These are phyloP conservation scores for Ochotona princeps DNA, from an alignment of 2,113 vertebrate genomes.

Conservation along the genomic window DNA sequence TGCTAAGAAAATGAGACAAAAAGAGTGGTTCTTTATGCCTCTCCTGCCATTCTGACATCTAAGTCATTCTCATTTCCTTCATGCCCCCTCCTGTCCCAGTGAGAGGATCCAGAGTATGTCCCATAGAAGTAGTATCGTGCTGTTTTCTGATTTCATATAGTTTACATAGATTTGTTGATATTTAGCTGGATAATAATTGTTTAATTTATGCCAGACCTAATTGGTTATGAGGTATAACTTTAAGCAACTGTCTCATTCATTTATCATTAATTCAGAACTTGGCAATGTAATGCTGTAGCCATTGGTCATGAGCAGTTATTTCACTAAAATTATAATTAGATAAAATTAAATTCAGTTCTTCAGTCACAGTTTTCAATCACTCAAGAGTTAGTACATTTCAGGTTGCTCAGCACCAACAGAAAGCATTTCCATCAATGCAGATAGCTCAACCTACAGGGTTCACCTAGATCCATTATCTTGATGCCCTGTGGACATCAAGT, in stretches of 20 bases:
- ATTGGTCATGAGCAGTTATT: not conserved
- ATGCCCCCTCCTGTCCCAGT: not conserved
- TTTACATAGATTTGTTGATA: not conserved
- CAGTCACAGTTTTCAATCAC: not conserved
- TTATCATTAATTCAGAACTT: not conserved
- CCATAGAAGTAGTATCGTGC: not conserved
- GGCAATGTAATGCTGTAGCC: not conserved
- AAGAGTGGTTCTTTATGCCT: not conserved
- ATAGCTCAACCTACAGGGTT: not conserved
- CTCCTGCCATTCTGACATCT: not conserved
- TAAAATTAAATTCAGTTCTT: constrained; percentile 28
- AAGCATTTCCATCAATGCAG: not conserved
- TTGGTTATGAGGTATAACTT: constrained; percentile 29
- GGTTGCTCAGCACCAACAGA: not conserved
- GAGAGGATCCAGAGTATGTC: not conserved
- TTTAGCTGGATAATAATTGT: not conserved
- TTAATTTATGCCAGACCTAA: not conserved
- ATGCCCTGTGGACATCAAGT: not conserved
- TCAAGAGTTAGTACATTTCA: not conserved
- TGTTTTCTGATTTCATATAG: constrained; percentile 36
- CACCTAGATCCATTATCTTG: not conserved
- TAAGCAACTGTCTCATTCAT: constrained; percentile 6
- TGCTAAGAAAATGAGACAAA: not conserved
- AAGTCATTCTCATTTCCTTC: not conserved
- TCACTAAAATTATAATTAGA: constrained; percentile 19